A percentile compares a stretch with the other conserved stretches of the same genome.
These are phyloP conservation scores for Nibea coibor DNA, from an alignment of 2,113 vertebrate species.

Conservation along the genomic window DNA sequence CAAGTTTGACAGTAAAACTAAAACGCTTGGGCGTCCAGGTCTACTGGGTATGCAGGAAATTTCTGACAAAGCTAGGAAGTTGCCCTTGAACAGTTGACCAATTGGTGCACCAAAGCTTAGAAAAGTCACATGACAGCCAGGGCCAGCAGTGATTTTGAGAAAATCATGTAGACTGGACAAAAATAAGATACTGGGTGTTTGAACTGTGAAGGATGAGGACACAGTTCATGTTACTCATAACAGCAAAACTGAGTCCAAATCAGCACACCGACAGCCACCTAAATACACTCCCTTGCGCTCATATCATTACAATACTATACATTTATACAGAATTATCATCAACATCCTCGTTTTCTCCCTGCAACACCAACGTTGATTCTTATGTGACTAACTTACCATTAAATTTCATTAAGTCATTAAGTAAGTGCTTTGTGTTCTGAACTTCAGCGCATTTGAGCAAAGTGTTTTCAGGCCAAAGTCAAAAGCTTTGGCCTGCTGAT, in stretches of 20 bases:
- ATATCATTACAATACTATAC: slow-evolving; percentile 79
- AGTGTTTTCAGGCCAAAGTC: slow-evolving; percentile 26
- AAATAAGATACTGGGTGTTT: neutral
- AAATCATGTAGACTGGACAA: neutral
- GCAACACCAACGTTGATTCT: slow-evolving; percentile 28
- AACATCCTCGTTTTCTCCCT: slow-evolving; percentile 15
- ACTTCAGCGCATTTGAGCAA: too few relatives aligned
- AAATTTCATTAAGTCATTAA: slow-evolving; percentile 19
- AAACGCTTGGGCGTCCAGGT: neutral
- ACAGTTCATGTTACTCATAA: slow-evolving; percentile 8
- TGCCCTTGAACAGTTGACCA: neutral
- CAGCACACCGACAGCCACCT: slow-evolving; percentile 34
- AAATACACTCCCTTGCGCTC: slow-evolving; percentile 66
- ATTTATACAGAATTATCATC: slow-evolving; percentile 72
- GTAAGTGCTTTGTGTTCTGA: neutral
- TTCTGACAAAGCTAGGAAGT: too few relatives aligned
- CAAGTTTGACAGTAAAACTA: neutral
- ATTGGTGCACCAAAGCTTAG: neutral
- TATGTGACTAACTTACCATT: slow-evolving; percentile 27
- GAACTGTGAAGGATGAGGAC: neutral
- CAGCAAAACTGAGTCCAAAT: slow-evolving; percentile 38
- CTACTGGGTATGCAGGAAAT: neutral
- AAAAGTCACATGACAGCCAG: neutral
- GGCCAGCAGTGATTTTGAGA: neutral
- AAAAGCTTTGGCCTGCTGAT: slow-evolving; percentile 26